These are phyloP conservation scores for Leptocoma aspasia DNA, from an alignment of 2,113 vertebrate genomes.

Conservation along the genomic window DNA sequence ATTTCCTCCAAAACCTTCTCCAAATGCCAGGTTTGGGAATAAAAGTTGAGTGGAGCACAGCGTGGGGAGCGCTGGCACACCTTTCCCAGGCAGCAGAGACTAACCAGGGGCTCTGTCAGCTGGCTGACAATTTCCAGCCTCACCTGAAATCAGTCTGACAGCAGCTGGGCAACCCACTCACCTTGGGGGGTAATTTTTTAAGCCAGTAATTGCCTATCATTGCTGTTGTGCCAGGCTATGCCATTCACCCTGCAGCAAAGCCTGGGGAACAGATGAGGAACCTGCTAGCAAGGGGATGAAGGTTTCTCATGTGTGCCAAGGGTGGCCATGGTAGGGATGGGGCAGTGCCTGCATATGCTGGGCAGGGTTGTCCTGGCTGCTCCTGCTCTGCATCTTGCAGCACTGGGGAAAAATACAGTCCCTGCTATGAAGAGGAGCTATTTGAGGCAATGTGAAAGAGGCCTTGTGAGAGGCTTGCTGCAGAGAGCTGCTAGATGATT, in stretches of 20 bases:
- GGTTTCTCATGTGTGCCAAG: background rate
- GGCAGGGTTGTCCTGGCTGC: background rate
- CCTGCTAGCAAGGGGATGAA: background rate
- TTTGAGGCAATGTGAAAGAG: background rate
- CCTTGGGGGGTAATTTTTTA: constrained; percentile 21
- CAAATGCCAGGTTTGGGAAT: background rate
- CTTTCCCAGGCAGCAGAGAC: background rate
- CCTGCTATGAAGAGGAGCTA: background rate
- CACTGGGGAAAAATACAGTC: background rate
- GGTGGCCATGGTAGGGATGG: background rate
- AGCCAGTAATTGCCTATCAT: constrained; percentile 10
- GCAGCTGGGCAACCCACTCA: background rate
- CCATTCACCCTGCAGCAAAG: background rate
- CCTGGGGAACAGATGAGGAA: background rate
- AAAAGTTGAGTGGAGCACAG: background rate
- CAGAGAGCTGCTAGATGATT: background rate
- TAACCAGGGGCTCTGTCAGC: background rate
- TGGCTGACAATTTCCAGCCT: constrained; percentile 21
- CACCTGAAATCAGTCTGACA: constrained; percentile 34
- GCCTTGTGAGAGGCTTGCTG: background rate
- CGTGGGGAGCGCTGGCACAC: rapidly evolving
- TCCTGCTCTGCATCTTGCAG: background rate
- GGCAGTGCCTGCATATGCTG: rapidly evolving
- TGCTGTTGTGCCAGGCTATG: background rate
- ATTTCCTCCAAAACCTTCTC: background rate